phyloP scores from a whole-genome alignment of 2,113 vertebrate genomes.

The Odobenus rosmarus region DNA sequence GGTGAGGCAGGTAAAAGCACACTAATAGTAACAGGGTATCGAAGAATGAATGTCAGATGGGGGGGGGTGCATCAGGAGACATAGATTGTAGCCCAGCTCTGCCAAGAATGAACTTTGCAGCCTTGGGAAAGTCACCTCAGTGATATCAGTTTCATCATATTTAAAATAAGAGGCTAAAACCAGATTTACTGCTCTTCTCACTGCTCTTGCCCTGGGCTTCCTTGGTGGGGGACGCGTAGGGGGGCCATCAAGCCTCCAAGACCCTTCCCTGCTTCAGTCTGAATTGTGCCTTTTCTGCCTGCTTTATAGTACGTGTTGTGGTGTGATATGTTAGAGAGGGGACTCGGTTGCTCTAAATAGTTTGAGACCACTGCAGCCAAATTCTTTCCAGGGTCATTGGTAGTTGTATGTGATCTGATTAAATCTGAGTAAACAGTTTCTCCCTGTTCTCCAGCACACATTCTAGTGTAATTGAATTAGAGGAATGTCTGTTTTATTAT shows the following conservation, averaged over 20 bases:
- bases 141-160: not conserved
- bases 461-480: constrained; percentile 26
- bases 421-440: constrained; percentile 34
- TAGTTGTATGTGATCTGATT: not conserved
- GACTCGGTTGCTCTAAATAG: not conserved
- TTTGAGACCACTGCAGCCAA: not conserved
- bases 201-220: not conserved
- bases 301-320: not conserved
- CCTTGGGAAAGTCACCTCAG: not conserved
- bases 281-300: not conserved
- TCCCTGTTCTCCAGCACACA: not conserved
- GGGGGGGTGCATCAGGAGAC: not conserved
- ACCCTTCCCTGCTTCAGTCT: not conserved
- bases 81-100: not conserved
- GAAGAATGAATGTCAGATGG: not conserved
- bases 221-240: rapidly evolving
- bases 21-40: not conserved
- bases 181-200: not conserved
- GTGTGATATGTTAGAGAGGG: not conserved
- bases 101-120: not conserved
- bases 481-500: not conserved
- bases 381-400: not conserved
- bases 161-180: not conserved
- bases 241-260: not conserved
- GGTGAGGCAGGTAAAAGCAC: not conserved